phyloP scores from a whole-genome alignment of 2,797 vertebrate genomes.

The Orestias chungarensis region DNA sequence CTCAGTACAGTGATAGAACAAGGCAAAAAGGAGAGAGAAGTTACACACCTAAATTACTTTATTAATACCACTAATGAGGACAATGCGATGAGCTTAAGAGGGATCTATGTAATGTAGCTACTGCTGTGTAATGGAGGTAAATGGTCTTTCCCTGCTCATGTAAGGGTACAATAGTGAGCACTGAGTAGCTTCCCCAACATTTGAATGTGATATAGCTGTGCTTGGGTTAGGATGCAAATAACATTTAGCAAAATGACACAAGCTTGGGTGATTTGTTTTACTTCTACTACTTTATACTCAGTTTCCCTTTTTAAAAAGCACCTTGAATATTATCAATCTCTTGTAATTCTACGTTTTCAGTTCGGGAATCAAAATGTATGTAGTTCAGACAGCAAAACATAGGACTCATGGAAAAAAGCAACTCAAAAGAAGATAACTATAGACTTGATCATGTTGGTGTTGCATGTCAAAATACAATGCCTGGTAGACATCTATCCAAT shows the following conservation, averaged over 20 bases:
- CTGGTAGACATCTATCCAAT: not conserved
- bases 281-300: too few species aligned
- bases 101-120: constrained; percentile 52
- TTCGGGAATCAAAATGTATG: not conserved
- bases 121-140: constrained; percentile 46
- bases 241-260: too few species aligned
- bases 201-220: not conserved
- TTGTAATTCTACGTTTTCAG: not conserved
- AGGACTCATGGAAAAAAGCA: not conserved
- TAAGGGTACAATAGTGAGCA: constrained; percentile 17
- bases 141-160: constrained; percentile 16
- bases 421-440: not conserved
- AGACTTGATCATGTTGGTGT: not conserved
- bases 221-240: too few species aligned
- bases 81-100: constrained; percentile 38
- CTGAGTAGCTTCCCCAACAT: not conserved
- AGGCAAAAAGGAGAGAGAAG: constrained; percentile 51
- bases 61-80: constrained; percentile 73
- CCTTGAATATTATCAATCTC: not conserved
- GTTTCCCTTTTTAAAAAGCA: not conserved
- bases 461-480: not conserved
- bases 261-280: not conserved
- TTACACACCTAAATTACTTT: constrained; percentile 62
- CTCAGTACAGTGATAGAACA: constrained; percentile 58
- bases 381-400: not conserved